Percentiles rank a stretch among this genome's conserved stretches.
Conservation (phyloP, 2,888 invertebrate species). For the Eudasyphora cyanicolor region DNA sequence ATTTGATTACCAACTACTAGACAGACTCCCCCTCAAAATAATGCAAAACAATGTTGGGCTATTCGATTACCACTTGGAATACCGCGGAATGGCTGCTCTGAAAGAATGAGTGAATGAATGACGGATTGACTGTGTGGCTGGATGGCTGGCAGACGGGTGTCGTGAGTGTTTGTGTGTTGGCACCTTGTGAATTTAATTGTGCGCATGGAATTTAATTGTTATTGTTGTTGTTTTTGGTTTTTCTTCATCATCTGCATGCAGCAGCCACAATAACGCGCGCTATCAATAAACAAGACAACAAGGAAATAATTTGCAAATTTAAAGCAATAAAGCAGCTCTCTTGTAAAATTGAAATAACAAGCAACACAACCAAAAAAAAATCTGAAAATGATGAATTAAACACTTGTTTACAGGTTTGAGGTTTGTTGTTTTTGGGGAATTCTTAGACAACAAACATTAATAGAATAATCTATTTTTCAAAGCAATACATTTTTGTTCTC, state of each 20-base stretch:
- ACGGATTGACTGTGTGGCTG: constrained; percentile 5
- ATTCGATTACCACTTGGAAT: constrained; percentile 51
- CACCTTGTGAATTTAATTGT: constrained; percentile 79
- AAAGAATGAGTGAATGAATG: background rate
- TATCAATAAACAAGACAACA: constrained; percentile 18
- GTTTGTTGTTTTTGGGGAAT: background rate
- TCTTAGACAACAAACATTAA: background rate
- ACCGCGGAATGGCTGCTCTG: constrained; percentile 20
- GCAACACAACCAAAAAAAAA: too few relatives aligned
- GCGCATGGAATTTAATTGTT: constrained; percentile 79
- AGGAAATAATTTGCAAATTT: constrained; percentile 27
- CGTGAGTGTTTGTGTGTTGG: constrained; percentile 67
- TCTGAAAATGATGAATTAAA: constrained; percentile 3
- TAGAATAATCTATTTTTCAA: background rate
- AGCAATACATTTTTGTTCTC: background rate
- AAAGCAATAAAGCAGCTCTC: background rate
- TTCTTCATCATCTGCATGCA: constrained; percentile 56
- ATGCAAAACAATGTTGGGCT: constrained; percentile 47
- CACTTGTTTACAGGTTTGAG: background rate
- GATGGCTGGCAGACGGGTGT: too few relatives aligned
- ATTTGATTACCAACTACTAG: constrained; percentile 61
- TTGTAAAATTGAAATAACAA: constrained; percentile 19
- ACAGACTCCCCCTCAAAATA: constrained; percentile 54
- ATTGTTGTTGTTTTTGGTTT: too few relatives aligned
- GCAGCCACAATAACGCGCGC: background rate